These are phyloP conservation scores for Apistogramma diplotaenia DNA, from an alignment of 2,113 vertebrate genomes.

Conservation along the genomic window DNA sequence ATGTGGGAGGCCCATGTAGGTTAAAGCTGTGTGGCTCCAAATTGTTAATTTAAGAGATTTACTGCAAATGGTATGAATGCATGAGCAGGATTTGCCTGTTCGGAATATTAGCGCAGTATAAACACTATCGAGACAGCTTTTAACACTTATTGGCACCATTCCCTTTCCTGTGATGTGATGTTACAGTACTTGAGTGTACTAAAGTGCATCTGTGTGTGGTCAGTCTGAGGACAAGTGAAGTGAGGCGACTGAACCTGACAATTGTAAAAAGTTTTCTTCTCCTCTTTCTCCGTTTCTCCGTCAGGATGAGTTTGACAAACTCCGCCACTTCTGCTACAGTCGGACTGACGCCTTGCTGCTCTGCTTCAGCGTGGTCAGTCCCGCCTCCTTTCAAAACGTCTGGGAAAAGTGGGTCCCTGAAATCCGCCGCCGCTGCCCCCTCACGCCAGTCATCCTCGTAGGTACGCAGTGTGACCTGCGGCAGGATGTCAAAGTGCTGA, in stretches of 20 bases:
- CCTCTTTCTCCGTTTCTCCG: not conserved
- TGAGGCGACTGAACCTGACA: not conserved
- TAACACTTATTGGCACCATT: not conserved
- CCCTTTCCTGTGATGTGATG: not conserved
- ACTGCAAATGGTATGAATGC: constrained; percentile 34
- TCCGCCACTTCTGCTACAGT: constrained; percentile 85
- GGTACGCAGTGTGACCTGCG: constrained; percentile 85
- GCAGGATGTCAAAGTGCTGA: constrained; percentile 82
- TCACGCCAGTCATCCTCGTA: constrained; percentile 79
- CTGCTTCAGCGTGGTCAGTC: constrained; percentile 87
- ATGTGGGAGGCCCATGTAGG: constrained; percentile 56
- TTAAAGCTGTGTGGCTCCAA: constrained; percentile 51
- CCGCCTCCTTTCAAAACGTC: constrained; percentile 83
- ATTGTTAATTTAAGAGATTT: constrained; percentile 57
- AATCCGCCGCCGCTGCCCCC: constrained; percentile 79
- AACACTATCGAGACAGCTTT: constrained; percentile 24
- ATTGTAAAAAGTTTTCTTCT: not conserved
- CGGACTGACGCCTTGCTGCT: constrained; percentile 81
- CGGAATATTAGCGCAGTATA: constrained; percentile 9
- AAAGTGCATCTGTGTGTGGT: not conserved
- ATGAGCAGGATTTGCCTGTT: constrained; percentile 8
- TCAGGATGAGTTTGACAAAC: constrained; percentile 85
- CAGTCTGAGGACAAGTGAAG: not conserved
- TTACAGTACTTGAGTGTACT: not conserved
- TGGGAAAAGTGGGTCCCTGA: constrained; percentile 84